These are phyloP conservation scores for Podarcis siculus DNA, from an alignment of 2,797 vertebrate genomes.

Conservation along the genomic window DNA sequence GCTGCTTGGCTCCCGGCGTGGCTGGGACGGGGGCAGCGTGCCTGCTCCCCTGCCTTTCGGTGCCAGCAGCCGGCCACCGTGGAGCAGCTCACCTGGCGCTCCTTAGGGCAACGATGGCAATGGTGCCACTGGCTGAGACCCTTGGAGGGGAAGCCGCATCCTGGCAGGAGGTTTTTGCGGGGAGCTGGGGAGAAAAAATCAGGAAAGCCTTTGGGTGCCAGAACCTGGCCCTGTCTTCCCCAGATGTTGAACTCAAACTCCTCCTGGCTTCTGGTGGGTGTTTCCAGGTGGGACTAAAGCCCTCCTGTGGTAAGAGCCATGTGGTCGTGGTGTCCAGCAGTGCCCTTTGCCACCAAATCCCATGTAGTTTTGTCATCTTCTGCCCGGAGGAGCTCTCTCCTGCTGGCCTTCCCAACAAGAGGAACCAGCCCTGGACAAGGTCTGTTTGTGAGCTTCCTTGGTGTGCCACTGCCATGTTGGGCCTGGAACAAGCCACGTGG, in stretches of 20 bases:
- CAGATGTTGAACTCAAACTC: neutral
- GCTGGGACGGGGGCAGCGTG: neutral
- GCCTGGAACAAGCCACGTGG: no score
- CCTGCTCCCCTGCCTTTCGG: neutral
- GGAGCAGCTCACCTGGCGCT: neutral
- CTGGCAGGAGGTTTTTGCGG: no score
- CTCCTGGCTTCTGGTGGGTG: neutral
- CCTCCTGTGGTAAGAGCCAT: no score
- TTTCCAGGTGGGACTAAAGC: neutral
- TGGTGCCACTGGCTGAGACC: neutral
- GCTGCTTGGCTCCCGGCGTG: neutral
- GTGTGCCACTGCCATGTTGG: neutral
- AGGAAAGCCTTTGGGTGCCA: neutral
- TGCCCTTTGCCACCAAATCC: neutral
- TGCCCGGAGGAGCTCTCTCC: neutral
- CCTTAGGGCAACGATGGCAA: neutral
- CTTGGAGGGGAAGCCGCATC: neutral
- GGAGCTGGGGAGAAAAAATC: neutral
- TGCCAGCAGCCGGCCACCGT: neutral
- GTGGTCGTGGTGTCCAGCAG: neutral
- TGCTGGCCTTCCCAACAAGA: neutral
- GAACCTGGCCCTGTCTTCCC: neutral
- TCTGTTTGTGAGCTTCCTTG: neutral
- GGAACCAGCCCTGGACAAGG: neutral
- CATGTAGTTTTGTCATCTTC: neutral